Conservation (phyloP, 2,113 vertebrate species). For the Catagonus wagneri region DNA sequence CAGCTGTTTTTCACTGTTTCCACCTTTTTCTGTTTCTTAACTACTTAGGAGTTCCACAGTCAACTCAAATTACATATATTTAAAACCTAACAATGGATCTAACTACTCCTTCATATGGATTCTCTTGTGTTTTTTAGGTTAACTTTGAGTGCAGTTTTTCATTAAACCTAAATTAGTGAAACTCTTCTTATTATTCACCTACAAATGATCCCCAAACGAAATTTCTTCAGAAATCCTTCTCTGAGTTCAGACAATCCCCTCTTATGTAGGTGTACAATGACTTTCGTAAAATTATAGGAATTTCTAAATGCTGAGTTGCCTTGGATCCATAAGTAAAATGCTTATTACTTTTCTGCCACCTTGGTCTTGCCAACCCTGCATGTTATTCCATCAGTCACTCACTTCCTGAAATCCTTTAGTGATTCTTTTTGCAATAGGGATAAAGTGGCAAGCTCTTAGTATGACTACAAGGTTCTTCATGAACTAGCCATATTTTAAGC, state of each 20-base stretch:
- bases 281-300: background rate
- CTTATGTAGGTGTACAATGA: background rate
- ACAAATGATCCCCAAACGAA: background rate
- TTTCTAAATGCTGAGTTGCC: background rate
- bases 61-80: background rate
- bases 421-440: background rate
- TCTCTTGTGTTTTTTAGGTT: background rate
- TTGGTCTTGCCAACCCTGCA: background rate
- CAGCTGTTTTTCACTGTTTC: background rate
- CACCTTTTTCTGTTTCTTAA: background rate
- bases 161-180: background rate
- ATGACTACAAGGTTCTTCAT: background rate
- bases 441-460: background rate
- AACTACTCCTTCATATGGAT: background rate
- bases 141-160: background rate
- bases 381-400: background rate
- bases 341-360: background rate
- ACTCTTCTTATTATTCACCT: background rate
- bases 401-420: background rate
- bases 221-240: background rate
- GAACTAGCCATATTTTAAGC: background rate
- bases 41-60: background rate
- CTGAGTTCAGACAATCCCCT: rapidly evolving
- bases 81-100: background rate
- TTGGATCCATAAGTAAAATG: too few species aligned